Evolutionary conservation across 2,888 invertebrate species (phyloP).

Genomic region (Cylloceria caligata): DNA sequence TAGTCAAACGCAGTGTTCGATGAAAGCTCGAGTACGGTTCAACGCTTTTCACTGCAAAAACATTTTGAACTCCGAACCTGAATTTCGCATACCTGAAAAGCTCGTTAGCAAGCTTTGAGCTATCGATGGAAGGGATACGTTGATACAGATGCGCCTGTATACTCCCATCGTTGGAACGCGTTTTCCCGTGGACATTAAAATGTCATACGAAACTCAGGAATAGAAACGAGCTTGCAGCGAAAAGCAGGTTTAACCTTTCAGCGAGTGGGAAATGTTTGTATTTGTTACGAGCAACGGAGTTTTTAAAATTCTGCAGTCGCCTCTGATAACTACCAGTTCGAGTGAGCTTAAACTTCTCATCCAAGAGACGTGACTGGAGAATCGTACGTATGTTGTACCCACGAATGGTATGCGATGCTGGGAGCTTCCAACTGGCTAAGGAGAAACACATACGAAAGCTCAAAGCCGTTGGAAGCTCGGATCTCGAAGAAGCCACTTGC

Average conservation of each 20-base stretch:
- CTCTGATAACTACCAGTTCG: conserved; percentile 27
- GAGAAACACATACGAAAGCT: conserved; percentile 43
- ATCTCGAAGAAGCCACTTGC: conserved; percentile 56
- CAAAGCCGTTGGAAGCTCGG: conserved; percentile 44
- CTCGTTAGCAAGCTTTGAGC: no score
- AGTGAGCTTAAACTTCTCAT: conserved; percentile 20
- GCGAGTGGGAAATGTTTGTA: not conserved
- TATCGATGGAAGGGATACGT: no score
- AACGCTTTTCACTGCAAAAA: not conserved
- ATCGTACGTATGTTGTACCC: not conserved
- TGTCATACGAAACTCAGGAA: no score
- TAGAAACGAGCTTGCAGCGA: not conserved
- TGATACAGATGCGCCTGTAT: no score
- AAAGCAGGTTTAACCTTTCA: not conserved
- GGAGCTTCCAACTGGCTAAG: conserved; percentile 11
- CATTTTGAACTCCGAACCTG: no score
- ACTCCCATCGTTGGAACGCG: no score
- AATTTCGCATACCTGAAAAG: no score
- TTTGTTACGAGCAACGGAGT: not conserved
- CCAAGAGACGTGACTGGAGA: conserved; percentile 4
- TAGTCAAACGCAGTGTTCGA: not conserved
- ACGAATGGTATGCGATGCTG: conserved; percentile 5
- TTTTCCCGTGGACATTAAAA: no score
- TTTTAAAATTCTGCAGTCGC: not conserved
- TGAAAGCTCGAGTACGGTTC: not conserved